Evolutionary conservation across 2,888 invertebrate species (phyloP).

Genomic region (Drosophila phalerata): DNA sequence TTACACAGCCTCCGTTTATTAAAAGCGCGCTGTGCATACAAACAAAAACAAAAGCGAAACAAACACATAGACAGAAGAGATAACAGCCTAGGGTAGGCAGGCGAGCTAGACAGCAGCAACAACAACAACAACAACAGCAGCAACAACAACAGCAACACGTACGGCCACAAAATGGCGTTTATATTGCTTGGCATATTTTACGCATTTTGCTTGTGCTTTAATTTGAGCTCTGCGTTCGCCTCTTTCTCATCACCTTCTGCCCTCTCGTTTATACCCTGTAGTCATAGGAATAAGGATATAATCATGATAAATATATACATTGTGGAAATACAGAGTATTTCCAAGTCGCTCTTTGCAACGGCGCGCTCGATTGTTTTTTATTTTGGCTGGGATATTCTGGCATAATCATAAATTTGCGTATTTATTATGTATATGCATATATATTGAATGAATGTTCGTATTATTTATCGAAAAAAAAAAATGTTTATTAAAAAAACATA

Average conservation of each 20-base stretch:
- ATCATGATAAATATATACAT: background rate
- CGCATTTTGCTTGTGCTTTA: constrained; percentile 75
- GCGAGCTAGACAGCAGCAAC: constrained; percentile 39
- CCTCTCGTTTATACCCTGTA: constrained; percentile 3
- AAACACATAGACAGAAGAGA: constrained; percentile 35
- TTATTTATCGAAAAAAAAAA: background rate
- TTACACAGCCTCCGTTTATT: constrained; percentile 66
- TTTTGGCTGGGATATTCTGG: constrained; percentile 15
- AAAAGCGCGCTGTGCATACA: constrained; percentile 67
- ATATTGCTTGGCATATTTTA: constrained; percentile 70
- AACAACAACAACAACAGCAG: constrained; percentile 28
- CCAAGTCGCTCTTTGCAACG: background rate
- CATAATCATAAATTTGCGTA: constrained; percentile 40
- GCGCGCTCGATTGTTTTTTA: background rate
- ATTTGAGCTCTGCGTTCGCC: constrained; percentile 55
- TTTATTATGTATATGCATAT: constrained; percentile 18
- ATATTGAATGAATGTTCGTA: constrained; percentile 58
- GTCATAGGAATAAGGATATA: background rate
- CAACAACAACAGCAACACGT: constrained; percentile 25
- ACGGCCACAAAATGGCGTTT: constrained; percentile 75
- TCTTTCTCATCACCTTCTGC: background rate
- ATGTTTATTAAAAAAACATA: constrained; percentile 21
- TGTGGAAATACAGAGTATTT: background rate
- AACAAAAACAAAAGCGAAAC: constrained; percentile 48
- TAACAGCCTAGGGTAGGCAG: constrained; percentile 45